Conservation (phyloP, 2,888 invertebrate genomes). For the Cataglyphis altisquamis region DNA sequence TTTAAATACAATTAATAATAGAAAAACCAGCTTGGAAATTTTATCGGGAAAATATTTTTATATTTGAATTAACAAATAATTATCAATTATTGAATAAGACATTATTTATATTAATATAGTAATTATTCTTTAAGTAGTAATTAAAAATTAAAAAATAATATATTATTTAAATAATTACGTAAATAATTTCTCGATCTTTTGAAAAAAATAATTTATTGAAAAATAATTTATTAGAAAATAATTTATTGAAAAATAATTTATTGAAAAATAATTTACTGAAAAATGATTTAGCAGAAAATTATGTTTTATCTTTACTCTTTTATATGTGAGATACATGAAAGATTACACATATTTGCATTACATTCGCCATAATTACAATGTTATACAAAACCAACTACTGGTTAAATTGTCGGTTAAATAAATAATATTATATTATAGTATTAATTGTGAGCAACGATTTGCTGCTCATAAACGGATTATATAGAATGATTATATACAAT, state of each 20-base stretch:
- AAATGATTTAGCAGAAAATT: too few species aligned
- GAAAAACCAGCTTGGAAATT: not conserved
- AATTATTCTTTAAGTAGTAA: not conserved
- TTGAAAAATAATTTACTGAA: too few species aligned
- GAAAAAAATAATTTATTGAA: not conserved
- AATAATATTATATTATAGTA: conserved; percentile 26
- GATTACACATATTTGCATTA: not conserved
- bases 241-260: not conserved
- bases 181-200: not conserved
- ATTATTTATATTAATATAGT: not conserved
- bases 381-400: not conserved
- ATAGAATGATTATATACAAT: not conserved
- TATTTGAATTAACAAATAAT: conserved; percentile 5
- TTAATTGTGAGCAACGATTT: conserved; percentile 18
- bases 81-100: not conserved
- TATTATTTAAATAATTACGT: too few species aligned
- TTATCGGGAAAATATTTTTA: not conserved
- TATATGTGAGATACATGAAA: not conserved
- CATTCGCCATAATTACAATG: conserved; percentile 1
- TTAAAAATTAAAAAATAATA: not conserved
- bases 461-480: conserved; percentile 24
- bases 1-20: not conserved
- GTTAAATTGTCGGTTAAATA: not conserved
- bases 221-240: not conserved
- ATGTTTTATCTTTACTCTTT: not conserved